Evolutionary conservation across 2,888 invertebrate species (phyloP).

Genomic region (Xestia c-nigrum): DNA sequence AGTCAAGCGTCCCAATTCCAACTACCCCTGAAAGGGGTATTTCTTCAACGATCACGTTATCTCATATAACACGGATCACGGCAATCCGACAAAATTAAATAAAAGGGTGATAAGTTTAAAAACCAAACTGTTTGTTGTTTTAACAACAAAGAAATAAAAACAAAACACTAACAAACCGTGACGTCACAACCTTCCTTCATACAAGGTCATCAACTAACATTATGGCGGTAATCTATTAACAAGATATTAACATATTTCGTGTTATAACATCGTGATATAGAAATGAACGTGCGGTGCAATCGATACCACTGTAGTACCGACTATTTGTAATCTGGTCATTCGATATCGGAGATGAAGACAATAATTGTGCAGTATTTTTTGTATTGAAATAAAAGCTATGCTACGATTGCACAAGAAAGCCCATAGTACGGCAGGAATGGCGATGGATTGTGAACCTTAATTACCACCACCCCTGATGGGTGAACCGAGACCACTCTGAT

Average conservation of each 20-base stretch:
- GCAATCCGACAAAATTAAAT: not conserved
- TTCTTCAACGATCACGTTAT: too few relatives aligned
- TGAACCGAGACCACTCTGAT: too few relatives aligned
- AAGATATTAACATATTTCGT: slow-evolving; percentile 64
- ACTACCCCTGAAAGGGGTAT: too few relatives aligned
- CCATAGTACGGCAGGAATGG: too few relatives aligned
- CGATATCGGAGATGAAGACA: slow-evolving; percentile 26
- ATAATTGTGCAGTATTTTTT: not conserved
- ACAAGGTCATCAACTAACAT: slow-evolving; percentile 56
- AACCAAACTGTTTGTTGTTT: not conserved
- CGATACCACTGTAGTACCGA: slow-evolving; percentile 35
- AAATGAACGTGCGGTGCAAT: slow-evolving; percentile 56
- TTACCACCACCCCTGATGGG: too few relatives aligned
- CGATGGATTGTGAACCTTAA: too few relatives aligned
- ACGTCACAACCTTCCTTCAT: not conserved
- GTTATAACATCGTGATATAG: slow-evolving; percentile 59
- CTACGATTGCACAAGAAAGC: too few relatives aligned
- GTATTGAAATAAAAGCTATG: not conserved
- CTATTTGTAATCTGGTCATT: slow-evolving; percentile 31
- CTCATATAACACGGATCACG: too few relatives aligned
- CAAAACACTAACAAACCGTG: slow-evolving; percentile 1
- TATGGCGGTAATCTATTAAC: slow-evolving; percentile 44
- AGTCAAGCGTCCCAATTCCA: too few relatives aligned
- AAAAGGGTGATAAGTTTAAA: not conserved
- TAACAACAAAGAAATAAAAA: not conserved